Base-by-base conservation (phyloP, 2,888 invertebrate species). In the Frankliniella intonsa region DNA sequence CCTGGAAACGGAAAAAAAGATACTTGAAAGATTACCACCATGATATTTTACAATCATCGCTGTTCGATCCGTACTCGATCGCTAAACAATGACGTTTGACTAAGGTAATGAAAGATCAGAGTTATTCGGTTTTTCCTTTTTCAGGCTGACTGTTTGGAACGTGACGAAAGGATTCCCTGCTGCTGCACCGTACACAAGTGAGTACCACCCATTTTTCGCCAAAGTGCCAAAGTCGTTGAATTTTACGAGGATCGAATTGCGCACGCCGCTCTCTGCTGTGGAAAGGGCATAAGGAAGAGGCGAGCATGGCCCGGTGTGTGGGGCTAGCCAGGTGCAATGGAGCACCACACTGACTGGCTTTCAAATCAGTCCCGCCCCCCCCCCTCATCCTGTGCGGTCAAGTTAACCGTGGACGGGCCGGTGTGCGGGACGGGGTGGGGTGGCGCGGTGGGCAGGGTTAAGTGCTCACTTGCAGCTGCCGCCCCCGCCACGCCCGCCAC, bases 201-300 rank as follows among this genome's bases (percentile, higher is more conserved):
- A 76, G 69, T 25, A 76, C 25, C 25, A 25, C 69, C 69, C 25
- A 25, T 76, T 76, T 76, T 76, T 76, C 69, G 69, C 25, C 69
- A 25, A n/a, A n/a, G n/a, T n/a, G 22, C 22, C n/a, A n/a, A n/a
- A n/a, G 25, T 76, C 69, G 69, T 76, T 76, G 22, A 76, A 76
- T 12, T 76, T 76, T 76, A 76, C 69, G 25, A 25, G 22, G 69
- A 76, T 76, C 69, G 69, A 76, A 76, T 76, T 76, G 69, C 5
- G 38, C 38, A 3, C 38, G 38, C 38, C 38, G 38, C 38, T 38
- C 38, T 38, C 38, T 38, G 38, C 2, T 38, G 38, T 38, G 38
- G 38, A 38, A 38, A 2, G 38, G 38, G 38, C 38, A 38, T 38
- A 38, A 38, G 38, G 55, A 14, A 19, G 55, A 12, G 14, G 55